These are phyloP conservation scores for Petrolisthes manimaculis DNA, from an alignment of 2,888 invertebrate species.

Conservation along the genomic window DNA sequence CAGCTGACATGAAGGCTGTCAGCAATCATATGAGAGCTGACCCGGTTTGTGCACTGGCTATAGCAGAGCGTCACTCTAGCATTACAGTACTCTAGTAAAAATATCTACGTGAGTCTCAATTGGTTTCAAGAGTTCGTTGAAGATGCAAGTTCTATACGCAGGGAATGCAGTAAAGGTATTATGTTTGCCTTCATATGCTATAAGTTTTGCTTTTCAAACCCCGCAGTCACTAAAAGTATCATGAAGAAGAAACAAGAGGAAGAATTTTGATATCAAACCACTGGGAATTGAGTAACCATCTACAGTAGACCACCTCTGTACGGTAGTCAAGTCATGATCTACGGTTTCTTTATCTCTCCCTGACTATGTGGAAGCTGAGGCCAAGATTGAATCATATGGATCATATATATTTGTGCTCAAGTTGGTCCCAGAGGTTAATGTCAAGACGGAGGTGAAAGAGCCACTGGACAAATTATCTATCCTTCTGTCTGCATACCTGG, in stretches of 20 bases:
- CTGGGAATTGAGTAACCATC: too few relatives aligned
- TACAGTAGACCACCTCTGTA: too few relatives aligned
- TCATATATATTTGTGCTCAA: too few relatives aligned
- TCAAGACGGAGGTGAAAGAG: too few relatives aligned
- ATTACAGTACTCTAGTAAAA: conserved; percentile 18
- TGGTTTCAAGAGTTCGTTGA: not conserved
- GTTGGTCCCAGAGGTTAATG: too few relatives aligned
- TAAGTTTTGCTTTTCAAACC: not conserved
- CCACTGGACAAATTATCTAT: not conserved
- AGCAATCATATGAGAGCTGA: conserved; percentile 35
- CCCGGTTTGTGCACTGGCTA: conserved; percentile 42
- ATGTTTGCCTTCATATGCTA: conserved; percentile 16
- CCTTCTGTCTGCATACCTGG: not conserved
- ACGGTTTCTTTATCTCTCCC: too few relatives aligned
- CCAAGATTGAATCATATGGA: too few relatives aligned
- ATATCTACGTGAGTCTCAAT: not conserved
- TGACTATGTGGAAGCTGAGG: too few relatives aligned
- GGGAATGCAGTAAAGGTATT: not conserved
- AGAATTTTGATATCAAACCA: too few relatives aligned
- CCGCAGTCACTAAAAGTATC: conserved; percentile 25
- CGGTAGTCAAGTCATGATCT: too few relatives aligned
- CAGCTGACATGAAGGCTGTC: conserved; percentile 18
- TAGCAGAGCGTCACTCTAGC: conserved; percentile 8
- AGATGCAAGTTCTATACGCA: not conserved
- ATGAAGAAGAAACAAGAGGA: not conserved